A percentile compares a stretch with the other conserved stretches of the same genome.
These are phyloP conservation scores for Drosophila borealis DNA, from an alignment of 2,888 invertebrate genomes.

Conservation along the genomic window DNA sequence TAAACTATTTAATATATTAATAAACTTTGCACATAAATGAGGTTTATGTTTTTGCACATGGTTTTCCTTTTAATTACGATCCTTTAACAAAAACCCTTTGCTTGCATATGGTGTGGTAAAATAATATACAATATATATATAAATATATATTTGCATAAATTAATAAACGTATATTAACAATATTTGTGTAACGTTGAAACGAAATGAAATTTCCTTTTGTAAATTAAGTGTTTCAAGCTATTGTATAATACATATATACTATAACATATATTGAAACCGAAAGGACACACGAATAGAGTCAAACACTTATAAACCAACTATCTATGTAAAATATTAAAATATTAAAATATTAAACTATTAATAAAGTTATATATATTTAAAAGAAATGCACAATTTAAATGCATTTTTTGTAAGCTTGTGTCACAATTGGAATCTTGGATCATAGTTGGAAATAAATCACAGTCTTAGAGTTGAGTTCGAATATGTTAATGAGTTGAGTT, in stretches of 20 bases:
- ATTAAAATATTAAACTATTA: constrained; percentile 53
- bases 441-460: too few relatives aligned
- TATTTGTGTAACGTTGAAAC: constrained; percentile 6
- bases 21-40: constrained; percentile 44
- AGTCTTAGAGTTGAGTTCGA: too few relatives aligned
- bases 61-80: constrained; percentile 20
- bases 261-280: constrained; percentile 17
- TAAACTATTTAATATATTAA: constrained; percentile 2
- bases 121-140: constrained; percentile 50
- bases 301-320: constrained; percentile 24
- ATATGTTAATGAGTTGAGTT: too few relatives aligned
- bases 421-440: neutral
- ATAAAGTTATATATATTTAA: constrained; percentile 57
- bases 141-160: constrained; percentile 11
- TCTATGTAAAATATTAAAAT: constrained; percentile 56
- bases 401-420: neutral
- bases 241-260: constrained; percentile 45
- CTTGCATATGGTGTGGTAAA: constrained; percentile 79
- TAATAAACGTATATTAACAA: constrained; percentile 15
- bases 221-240: constrained; percentile 62
- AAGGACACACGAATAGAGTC: constrained; percentile 39
- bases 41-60: constrained; percentile 32
- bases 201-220: constrained; percentile 62
- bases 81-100: constrained; percentile 6
- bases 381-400: constrained; percentile 39